phyloP scores from a whole-genome alignment of 2,888 invertebrate genomes.

The Pharmacophagus antenor region DNA sequence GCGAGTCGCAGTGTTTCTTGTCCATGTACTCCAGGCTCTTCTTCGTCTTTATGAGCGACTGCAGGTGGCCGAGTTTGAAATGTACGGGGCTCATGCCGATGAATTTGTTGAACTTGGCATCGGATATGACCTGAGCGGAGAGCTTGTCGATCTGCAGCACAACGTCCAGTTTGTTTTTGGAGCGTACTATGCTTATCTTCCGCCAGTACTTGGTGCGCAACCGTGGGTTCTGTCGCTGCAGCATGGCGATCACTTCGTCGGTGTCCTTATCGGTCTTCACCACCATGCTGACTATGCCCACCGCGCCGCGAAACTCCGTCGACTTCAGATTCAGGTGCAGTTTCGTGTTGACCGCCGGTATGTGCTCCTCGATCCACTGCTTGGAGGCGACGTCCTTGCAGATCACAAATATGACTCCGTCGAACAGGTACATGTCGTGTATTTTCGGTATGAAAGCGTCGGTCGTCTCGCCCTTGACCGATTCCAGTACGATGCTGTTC shows the following conservation, averaged over 20 bases:
- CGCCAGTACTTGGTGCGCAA: slow-evolving; percentile 69
- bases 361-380: slow-evolving; percentile 53
- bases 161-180: slow-evolving; percentile 54
- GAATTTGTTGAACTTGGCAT: slow-evolving; percentile 51
- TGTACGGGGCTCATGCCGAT: slow-evolving; percentile 49
- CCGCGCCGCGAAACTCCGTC: slow-evolving; percentile 71
- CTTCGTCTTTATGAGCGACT: slow-evolving; percentile 58
- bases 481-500: slow-evolving; percentile 52
- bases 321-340: slow-evolving; percentile 53
- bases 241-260: slow-evolving; percentile 52
- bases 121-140: slow-evolving; percentile 65
- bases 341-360: slow-evolving; percentile 46
- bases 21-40: slow-evolving; percentile 50
- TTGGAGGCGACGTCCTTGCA: slow-evolving; percentile 55
- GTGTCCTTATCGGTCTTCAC: slow-evolving; percentile 53
- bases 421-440: slow-evolving; percentile 68
- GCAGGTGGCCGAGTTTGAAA: slow-evolving; percentile 65
- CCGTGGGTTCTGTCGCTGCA: slow-evolving; percentile 64
- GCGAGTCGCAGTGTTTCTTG: slow-evolving; percentile 31
- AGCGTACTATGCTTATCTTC: slow-evolving; percentile 56
- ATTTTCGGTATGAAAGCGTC: slow-evolving; percentile 51
- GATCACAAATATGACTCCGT: slow-evolving; percentile 70
- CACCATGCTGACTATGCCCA: slow-evolving; percentile 66
- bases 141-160: slow-evolving; percentile 69
- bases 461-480: slow-evolving; percentile 40